Evolutionary conservation across 2,797 vertebrate species (phyloP).

Genomic region (Cyclopterus lumpus): DNA sequence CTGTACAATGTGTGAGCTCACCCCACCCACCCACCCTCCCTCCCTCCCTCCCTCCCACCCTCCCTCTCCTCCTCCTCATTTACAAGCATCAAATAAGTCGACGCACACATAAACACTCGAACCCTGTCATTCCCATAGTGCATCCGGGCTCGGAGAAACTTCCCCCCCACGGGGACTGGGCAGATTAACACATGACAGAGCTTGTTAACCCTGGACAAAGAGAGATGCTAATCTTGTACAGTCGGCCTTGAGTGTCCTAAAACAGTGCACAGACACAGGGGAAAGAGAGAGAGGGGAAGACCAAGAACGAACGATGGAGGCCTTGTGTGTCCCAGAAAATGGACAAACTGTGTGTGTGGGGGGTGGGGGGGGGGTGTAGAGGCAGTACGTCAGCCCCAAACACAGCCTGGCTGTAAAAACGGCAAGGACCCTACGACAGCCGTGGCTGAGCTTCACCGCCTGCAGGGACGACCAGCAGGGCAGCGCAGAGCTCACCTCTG

Average conservation of each 20-base stretch:
- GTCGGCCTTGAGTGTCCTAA: slow-evolving; percentile 67
- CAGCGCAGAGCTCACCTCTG: slow-evolving; percentile 46
- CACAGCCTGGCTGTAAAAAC: slow-evolving; percentile 53
- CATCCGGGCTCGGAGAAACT: slow-evolving; percentile 41
- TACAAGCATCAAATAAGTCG: slow-evolving; percentile 29
- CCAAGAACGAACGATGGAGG: slow-evolving; percentile 54
- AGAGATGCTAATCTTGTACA: slow-evolving; percentile 82
- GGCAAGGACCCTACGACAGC: slow-evolving; percentile 26
- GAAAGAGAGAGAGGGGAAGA: slow-evolving; percentile 14
- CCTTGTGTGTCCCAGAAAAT: slow-evolving; percentile 72
- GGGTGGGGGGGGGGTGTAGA: slow-evolving; percentile 38
- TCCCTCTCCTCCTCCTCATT: background rate
- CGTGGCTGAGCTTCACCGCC: slow-evolving; percentile 50
- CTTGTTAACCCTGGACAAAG: slow-evolving; percentile 86
- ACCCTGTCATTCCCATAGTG: slow-evolving; percentile 48
- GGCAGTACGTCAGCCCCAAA: slow-evolving; percentile 49
- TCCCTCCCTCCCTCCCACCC: too few species aligned
- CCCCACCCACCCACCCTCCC: background rate
- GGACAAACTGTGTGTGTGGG: slow-evolving; percentile 53
- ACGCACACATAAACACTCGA: slow-evolving; percentile 40
- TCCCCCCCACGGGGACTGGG: slow-evolving; percentile 54
- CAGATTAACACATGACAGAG: slow-evolving; percentile 85
- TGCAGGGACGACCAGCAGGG: slow-evolving; percentile 61
- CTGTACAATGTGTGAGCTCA: slow-evolving; percentile 1
- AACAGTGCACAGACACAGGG: slow-evolving; percentile 35